These are phyloP conservation scores for Polyommatus icarus DNA, from an alignment of 2,888 invertebrate genomes.

Conservation along the genomic window DNA sequence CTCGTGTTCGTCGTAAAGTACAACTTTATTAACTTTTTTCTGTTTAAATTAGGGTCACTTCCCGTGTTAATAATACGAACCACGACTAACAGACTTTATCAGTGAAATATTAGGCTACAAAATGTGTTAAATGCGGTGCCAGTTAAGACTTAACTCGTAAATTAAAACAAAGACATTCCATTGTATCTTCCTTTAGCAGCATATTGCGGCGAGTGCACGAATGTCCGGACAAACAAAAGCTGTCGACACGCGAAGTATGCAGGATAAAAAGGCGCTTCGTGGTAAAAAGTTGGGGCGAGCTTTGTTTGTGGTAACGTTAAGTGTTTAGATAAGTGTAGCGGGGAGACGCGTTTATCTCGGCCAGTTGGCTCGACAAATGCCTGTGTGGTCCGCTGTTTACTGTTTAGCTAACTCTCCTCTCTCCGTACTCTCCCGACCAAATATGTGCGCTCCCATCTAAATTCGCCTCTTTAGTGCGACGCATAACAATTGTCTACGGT, in stretches of 20 bases:
- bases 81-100: background rate
- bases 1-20: slow-evolving; percentile 49
- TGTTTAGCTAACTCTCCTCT: slow-evolving; percentile 59
- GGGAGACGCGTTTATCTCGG: slow-evolving; percentile 75
- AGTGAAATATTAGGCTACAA: background rate
- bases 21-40: background rate
- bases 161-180: slow-evolving; percentile 61
- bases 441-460: slow-evolving; percentile 58
- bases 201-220: slow-evolving; percentile 70
- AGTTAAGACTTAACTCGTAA: slow-evolving; percentile 47
- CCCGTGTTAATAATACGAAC: background rate
- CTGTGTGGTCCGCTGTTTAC: slow-evolving; percentile 75
- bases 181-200: slow-evolving; percentile 63
- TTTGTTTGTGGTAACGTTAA: slow-evolving; percentile 77
- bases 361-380: slow-evolving; percentile 72
- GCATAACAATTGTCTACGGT: slow-evolving; percentile 11
- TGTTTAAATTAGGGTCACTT: background rate
- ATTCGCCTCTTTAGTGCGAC: slow-evolving; percentile 22
- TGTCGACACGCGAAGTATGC: slow-evolving; percentile 69
- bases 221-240: slow-evolving; percentile 71
- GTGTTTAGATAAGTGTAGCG: slow-evolving; percentile 79
- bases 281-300: slow-evolving; percentile 76
- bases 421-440: slow-evolving; percentile 46
- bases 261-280: slow-evolving; percentile 72
- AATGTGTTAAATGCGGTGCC: slow-evolving; percentile 33